A percentile compares a stretch with the other conserved stretches of the same genome.
Conservation (phyloP, 2,888 invertebrate species). For the Halocaridina rubra region DNA sequence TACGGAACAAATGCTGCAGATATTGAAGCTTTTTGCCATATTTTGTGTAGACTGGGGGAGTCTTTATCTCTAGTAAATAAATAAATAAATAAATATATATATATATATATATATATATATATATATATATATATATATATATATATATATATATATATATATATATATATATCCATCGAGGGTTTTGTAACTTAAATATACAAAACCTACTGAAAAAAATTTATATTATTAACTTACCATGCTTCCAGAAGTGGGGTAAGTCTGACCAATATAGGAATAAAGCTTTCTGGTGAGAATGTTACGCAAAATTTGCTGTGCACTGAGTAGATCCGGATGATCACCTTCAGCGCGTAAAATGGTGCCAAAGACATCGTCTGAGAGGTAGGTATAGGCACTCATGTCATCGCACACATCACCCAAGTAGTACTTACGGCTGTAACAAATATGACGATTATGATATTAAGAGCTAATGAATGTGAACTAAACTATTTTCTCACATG, state of each 20-base stretch:
- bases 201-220: too few relatives aligned
- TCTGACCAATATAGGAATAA: neutral
- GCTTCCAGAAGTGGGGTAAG: neutral
- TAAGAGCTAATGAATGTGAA: neutral
- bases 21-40: too few relatives aligned
- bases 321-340: neutral
- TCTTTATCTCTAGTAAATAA: too few relatives aligned
- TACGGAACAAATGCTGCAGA: too few relatives aligned
- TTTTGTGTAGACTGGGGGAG: too few relatives aligned
- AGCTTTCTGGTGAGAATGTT: neutral
- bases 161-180: too few relatives aligned
- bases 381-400: constrained; percentile 44
- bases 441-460: neutral
- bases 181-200: too few relatives aligned
- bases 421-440: neutral
- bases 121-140: too few relatives aligned
- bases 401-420: constrained; percentile 39
- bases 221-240: too few relatives aligned
- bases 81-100: too few relatives aligned
- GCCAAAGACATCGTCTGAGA: constrained; percentile 57
- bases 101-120: too few relatives aligned
- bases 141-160: too few relatives aligned
- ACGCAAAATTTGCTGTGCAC: neutral
- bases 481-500: neutral
- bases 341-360: constrained; percentile 22